Evolutionary conservation across 2,113 vertebrate species (phyloP), one percentile per base, ranked within the genome.

Genomic region (Gallinago paraguaiae): DNA sequence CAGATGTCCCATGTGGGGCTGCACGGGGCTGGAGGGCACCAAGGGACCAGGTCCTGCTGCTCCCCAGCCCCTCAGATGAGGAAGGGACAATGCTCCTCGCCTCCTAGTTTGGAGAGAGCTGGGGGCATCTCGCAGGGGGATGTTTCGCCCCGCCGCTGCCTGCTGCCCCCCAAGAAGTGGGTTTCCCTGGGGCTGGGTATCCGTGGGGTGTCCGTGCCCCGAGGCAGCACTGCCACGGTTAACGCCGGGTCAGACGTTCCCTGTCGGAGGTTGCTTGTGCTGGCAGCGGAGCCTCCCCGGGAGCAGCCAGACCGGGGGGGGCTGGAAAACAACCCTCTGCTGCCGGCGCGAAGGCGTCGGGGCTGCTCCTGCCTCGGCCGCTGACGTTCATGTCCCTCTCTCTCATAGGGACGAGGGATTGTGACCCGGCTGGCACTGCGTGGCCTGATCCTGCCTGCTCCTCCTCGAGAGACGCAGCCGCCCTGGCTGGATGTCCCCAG

Each of bases 91-190:
- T 0, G 3, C 12, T 72, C 37, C 56, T 61, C 4, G 0, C 20
- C 41, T 86, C 20, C 45, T 8, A 5, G 17, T 17, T 13, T 6
- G 23, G 59, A 72, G 57, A 30, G 71, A 74, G 31, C 54, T 82
- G 50, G 30, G 24, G 25, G 5, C 46, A 53, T 46, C 16, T 85
- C 2, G 1, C 17, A 74, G 75, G 43, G 37, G 23, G 37, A 39
- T 0, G 0, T 39, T 88, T 79, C 57, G 28, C 6, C 30, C 57
- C 1, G 1, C 24, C 0, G 3, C 60, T 43, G 57, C 53, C 59
- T 37, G 60, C 31, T 64, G 1, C 24, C 30, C 33, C 13, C 37
- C 33, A 27, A 33, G 6, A 67, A 31, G 6, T 1, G 8, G 6
- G 23, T 76, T 27, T 78, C n/a, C 7, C 8, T 25, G 31, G 33